Conservation (phyloP, 2,888 invertebrate species). For the Ennomos fuscantarius region DNA sequence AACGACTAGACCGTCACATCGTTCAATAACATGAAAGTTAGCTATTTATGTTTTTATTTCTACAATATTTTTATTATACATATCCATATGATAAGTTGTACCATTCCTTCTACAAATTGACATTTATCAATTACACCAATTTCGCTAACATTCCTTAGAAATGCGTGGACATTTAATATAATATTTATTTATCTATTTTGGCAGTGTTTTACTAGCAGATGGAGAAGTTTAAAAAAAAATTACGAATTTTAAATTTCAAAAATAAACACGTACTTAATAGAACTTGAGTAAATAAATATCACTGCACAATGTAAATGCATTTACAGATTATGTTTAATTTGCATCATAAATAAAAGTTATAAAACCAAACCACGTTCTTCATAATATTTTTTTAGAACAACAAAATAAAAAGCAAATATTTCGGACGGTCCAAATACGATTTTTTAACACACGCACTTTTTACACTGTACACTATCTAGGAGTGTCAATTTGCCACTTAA, state of each 20-base stretch:
- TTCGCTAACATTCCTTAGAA: constrained; percentile 26
- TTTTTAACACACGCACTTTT: constrained; percentile 25
- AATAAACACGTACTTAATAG: background rate
- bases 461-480: constrained; percentile 37
- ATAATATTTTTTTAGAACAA: background rate
- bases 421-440: constrained; percentile 39
- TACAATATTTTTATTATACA: background rate
- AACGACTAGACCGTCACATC: too few species aligned
- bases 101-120: constrained; percentile 55
- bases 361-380: too few species aligned
- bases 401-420: constrained; percentile 12
- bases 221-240: constrained; percentile 9
- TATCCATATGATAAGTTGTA: constrained; percentile 13
- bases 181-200: constrained; percentile 31
- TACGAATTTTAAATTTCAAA: constrained; percentile 1
- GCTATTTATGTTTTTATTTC: too few species aligned
- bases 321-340: too few species aligned
- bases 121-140: constrained; percentile 43
- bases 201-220: constrained; percentile 28
- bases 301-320: too few species aligned
- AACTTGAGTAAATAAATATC: too few species aligned
- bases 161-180: constrained; percentile 19
- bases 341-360: too few species aligned
- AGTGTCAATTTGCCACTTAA: constrained; percentile 26
- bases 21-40: too few species aligned